Evolutionary conservation across 1,140 invertebrate species (phyloP).

Genomic region (Tyrophagus putrescentiae): DNA sequence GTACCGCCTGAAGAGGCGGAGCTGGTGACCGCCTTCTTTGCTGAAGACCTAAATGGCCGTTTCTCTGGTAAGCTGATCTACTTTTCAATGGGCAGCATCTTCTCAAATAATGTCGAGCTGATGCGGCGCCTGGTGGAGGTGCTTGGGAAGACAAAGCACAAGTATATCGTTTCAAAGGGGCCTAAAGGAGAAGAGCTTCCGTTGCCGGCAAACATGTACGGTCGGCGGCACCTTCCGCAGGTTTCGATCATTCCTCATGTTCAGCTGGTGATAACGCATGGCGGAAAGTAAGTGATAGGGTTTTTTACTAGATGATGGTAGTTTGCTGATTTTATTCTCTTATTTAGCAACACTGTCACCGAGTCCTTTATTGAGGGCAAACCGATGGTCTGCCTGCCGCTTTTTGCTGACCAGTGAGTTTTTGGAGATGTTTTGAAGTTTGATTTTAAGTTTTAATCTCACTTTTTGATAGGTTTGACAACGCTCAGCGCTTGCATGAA

Average conservation of each 20-base stretch:
- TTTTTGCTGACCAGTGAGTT: conserved; percentile 17
- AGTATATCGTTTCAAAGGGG: conserved; percentile 2
- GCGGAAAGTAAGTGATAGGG: too few relatives aligned
- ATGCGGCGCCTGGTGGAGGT: conserved; percentile 6
- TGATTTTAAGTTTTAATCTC: too few relatives aligned
- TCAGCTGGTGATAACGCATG: conserved; percentile 16
- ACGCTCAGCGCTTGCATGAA: conserved; percentile 14
- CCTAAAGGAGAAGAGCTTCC: not conserved
- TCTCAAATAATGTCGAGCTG: conserved; percentile 25
- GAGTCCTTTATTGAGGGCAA: conserved; percentile 19
- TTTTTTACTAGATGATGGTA: too few relatives aligned
- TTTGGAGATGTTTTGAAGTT: too few relatives aligned
- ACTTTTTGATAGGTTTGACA: too few relatives aligned
- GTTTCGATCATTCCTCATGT: not conserved
- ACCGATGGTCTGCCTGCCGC: conserved; percentile 15
- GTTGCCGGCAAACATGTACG: conserved; percentile 22
- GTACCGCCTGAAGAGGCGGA: too few relatives aligned
- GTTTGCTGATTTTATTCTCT: too few relatives aligned
- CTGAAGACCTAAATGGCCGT: not conserved
- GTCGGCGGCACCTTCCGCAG: not conserved
- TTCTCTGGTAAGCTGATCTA: conserved; percentile 16
- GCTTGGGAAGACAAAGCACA: conserved; percentile 1
- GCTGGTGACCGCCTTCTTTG: not conserved
- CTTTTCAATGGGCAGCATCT: conserved; percentile 13
- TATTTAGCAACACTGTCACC: not conserved